Conservation (phyloP, 1,140 invertebrate species). For the Andrena cerasifolii region DNA sequence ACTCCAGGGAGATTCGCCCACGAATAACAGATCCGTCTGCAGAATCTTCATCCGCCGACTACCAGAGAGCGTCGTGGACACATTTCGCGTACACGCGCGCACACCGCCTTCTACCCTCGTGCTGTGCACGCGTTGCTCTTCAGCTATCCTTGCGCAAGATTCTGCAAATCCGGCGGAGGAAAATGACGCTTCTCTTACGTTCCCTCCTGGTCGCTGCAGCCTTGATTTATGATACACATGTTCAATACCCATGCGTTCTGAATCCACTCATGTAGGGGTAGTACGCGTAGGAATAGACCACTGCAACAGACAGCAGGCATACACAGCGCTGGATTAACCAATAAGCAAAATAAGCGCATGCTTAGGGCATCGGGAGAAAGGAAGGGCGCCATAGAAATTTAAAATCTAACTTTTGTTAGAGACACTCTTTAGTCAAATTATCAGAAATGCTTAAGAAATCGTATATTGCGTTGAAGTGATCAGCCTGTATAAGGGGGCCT, state of each 20-base stretch:
- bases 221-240: not conserved
- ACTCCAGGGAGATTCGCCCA: not conserved
- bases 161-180: not conserved
- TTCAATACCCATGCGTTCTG: too few relatives aligned
- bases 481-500: too few relatives aligned
- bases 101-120: too few relatives aligned
- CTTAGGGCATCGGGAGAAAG: too few relatives aligned
- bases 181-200: not conserved
- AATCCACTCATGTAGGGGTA: slow-evolving; percentile 29
- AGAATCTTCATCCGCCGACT: not conserved
- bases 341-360: too few relatives aligned
- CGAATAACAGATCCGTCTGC: not conserved
- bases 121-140: too few relatives aligned
- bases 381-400: too few relatives aligned
- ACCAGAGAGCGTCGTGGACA: not conserved
- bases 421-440: too few relatives aligned
- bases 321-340: too few relatives aligned
- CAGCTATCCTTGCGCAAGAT: not conserved
- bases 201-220: not conserved
- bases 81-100: not conserved
- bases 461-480: too few relatives aligned
- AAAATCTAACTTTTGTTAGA: too few relatives aligned
- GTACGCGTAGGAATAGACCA: slow-evolving; percentile 59
- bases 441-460: too few relatives aligned
- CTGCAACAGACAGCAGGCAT: slow-evolving; percentile 64